A percentile compares a stretch with the other conserved stretches of the same genome.
These are phyloP conservation scores for Alentia gelatinosa DNA, from an alignment of 2,888 invertebrate species.

Conservation along the genomic window DNA sequence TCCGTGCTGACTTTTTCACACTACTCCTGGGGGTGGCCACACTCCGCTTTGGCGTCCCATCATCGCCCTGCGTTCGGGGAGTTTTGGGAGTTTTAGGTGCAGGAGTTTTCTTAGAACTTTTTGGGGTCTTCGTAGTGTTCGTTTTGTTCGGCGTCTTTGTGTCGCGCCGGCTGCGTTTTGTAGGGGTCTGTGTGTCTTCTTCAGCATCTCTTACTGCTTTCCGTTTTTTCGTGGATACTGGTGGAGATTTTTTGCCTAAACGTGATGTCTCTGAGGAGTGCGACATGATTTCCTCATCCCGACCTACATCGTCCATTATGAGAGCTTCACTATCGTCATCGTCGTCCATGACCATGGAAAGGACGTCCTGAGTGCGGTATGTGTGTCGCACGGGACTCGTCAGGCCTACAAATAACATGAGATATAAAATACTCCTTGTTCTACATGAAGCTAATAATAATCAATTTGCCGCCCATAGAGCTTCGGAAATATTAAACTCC, in stretches of 20 bases:
- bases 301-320: neutral
- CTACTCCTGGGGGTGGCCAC: neutral
- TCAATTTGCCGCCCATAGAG: too few species aligned
- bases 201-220: neutral
- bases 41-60: neutral
- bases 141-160: neutral
- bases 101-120: neutral
- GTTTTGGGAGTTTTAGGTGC: neutral
- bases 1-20: neutral
- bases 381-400: neutral
- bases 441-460: too few species aligned
- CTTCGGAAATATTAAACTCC: too few species aligned
- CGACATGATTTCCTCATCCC: slow-evolving; percentile 1
- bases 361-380: slow-evolving; percentile 45
- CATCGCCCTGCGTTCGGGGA: neutral
- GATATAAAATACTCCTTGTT: too few species aligned
- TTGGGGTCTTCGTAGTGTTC: neutral
- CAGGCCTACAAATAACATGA: neutral
- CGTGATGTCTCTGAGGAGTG: neutral
- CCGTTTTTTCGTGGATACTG: neutral
- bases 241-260: neutral
- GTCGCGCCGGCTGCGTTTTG: neutral
- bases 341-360: slow-evolving; percentile 49
- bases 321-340: slow-evolving; percentile 29
- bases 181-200: neutral